Evolutionary conservation across 2,113 vertebrate genomes (phyloP).

Genomic region (Microcebus lehilahytsara): DNA sequence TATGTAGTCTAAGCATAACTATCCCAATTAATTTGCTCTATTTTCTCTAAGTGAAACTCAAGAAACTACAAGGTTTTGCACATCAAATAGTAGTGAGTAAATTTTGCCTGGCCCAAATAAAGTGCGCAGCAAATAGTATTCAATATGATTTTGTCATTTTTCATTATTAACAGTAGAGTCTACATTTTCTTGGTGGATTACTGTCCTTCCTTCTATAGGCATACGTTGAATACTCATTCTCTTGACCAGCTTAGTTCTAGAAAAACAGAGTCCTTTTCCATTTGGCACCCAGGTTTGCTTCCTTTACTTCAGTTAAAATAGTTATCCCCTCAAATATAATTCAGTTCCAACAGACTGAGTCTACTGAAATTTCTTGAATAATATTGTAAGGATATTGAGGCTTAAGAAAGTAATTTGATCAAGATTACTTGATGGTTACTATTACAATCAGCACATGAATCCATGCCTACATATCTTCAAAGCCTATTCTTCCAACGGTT

Average conservation of each 20-base stretch:
- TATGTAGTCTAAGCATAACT: neutral
- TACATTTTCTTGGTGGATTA: neutral
- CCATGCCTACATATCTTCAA: neutral
- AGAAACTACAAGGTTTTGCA: neutral
- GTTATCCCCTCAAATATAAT: neutral
- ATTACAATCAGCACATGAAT: neutral
- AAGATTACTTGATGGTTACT: neutral
- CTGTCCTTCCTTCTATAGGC: neutral
- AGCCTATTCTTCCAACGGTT: neutral
- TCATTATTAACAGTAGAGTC: neutral
- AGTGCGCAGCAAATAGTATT: neutral
- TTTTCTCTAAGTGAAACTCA: conserved; percentile 15
- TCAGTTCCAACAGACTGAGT: neutral
- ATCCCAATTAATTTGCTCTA: neutral
- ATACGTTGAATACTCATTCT: neutral
- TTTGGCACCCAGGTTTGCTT: neutral
- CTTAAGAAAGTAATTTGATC: neutral
- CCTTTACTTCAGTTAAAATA: neutral
- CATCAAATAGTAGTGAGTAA: neutral
- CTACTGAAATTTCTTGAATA: neutral
- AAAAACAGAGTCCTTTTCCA: neutral
- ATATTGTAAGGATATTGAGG: neutral
- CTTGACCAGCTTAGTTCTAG: neutral
- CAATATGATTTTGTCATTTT: neutral
- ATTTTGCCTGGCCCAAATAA: neutral